Percentiles rank a stretch among this genome's conserved stretches.
Conservation (phyloP, 2,113 vertebrate species). For the Xyliphius kryptos region DNA sequence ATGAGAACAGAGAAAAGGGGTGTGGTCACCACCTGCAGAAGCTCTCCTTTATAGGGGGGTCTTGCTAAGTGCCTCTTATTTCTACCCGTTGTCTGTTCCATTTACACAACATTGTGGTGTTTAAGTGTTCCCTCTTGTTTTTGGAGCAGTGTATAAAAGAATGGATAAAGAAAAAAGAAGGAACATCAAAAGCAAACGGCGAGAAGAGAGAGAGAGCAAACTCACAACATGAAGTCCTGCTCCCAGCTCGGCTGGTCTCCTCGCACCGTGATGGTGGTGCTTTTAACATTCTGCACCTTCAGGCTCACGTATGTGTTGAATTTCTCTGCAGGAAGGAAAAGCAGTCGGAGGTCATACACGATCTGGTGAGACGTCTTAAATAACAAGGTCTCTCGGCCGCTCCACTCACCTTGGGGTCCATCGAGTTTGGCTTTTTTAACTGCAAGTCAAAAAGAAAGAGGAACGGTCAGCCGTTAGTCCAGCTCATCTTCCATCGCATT, state of each 20-base stretch:
- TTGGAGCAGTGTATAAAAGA: too few species aligned
- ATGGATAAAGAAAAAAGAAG: conserved; percentile 10
- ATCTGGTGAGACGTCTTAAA: neutral
- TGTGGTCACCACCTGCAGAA: too few species aligned
- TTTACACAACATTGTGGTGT: too few species aligned
- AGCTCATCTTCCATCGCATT: neutral
- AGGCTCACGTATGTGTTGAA: conserved; percentile 98
- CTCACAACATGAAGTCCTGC: conserved; percentile 99
- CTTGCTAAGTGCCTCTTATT: too few species aligned
- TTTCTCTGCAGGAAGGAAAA: conserved; percentile 70
- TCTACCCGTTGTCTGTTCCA: too few species aligned
- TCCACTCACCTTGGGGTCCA: too few species aligned
- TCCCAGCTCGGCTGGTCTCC: conserved; percentile 95
- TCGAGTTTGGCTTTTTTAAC: too few species aligned
- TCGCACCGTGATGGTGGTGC: conserved; percentile 89
- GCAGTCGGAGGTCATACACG: neutral
- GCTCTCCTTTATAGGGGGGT: too few species aligned
- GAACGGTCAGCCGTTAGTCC: neutral
- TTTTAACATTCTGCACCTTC: conserved; percentile 98
- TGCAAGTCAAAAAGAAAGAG: conserved; percentile 58
- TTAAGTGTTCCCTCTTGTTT: too few species aligned
- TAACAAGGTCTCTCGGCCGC: neutral
- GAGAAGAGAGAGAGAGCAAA: conserved; percentile 51
- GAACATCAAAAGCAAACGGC: conserved; percentile 35
- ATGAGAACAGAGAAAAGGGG: conserved; percentile 29